Conservation (phyloP, 2,113 vertebrate species). For the Pollachius pollachius region DNA sequence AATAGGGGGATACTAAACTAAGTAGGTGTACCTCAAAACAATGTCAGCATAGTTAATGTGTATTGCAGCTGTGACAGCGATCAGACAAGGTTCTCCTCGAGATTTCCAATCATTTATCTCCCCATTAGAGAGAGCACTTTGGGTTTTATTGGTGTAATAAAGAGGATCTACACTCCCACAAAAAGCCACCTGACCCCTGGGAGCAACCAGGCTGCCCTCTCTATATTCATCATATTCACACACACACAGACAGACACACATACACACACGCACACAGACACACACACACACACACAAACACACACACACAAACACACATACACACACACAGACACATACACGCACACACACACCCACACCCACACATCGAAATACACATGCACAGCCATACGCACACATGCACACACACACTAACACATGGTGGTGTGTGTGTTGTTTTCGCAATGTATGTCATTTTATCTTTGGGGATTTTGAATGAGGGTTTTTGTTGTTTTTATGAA, state of each 20-base stretch:
- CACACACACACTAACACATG: no score
- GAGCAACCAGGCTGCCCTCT: slow-evolving; percentile 23
- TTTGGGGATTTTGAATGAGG: slow-evolving; percentile 20
- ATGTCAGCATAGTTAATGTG: slow-evolving; percentile 61
- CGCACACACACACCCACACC: not conserved
- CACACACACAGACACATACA: slow-evolving; percentile 1
- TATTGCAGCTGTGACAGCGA: slow-evolving; percentile 65
- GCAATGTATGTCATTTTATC: not conserved
- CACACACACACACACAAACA: not conserved
- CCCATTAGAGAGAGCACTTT: slow-evolving; percentile 75
- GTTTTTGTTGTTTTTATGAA: not conserved
- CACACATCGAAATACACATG: not conserved
- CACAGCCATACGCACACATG: not conserved
- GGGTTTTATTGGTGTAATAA: slow-evolving; percentile 77
- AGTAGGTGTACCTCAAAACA: slow-evolving; percentile 30
- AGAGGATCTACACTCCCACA: slow-evolving; percentile 68
- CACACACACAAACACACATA: slow-evolving; percentile 3
- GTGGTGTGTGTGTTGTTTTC: slow-evolving; percentile 12
- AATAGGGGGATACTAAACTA: not conserved
- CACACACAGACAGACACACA: slow-evolving; percentile 1
- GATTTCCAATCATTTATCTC: slow-evolving; percentile 77
- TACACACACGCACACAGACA: not conserved
- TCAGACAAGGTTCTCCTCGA: slow-evolving; percentile 68
- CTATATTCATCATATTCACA: slow-evolving; percentile 46
- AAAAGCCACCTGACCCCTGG: slow-evolving; percentile 68